phyloP scores from a whole-genome alignment of 2,888 invertebrate species.

The Chydorus sphaericus region DNA sequence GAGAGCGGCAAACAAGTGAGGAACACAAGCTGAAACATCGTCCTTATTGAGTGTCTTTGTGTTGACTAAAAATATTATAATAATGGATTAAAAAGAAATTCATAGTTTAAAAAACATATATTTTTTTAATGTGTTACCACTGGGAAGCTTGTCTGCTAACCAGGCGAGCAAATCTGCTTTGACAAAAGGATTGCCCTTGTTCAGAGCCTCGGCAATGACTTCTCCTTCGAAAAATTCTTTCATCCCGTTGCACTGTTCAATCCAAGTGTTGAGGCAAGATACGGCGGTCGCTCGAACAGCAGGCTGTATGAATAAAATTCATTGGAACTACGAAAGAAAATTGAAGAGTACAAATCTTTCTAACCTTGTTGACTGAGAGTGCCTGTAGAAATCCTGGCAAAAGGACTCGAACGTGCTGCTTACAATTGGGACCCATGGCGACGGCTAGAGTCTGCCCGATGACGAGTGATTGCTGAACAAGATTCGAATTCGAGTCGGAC shows the following conservation, averaged over 20 bases:
- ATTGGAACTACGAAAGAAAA: not conserved
- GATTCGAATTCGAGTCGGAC: constrained; percentile 80
- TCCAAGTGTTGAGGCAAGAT: constrained; percentile 72
- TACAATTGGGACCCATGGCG: constrained; percentile 68
- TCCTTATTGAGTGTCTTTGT: constrained; percentile 60
- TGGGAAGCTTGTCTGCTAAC: constrained; percentile 66
- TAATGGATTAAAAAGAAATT: not conserved
- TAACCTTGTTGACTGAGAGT: constrained; percentile 53
- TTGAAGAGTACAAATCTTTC: constrained; percentile 9
- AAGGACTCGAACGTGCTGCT: constrained; percentile 59
- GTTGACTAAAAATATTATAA: constrained; percentile 29
- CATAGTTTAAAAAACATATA: constrained; percentile 11
- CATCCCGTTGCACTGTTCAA: constrained; percentile 56
- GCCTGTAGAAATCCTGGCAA: constrained; percentile 65
- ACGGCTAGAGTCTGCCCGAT: constrained; percentile 67
- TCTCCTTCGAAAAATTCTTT: constrained; percentile 75
- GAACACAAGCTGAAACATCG: constrained; percentile 61
- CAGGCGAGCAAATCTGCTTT: constrained; percentile 69
- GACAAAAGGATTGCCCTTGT: constrained; percentile 66
- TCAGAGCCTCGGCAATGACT: constrained; percentile 74
- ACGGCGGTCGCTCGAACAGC: constrained; percentile 67
- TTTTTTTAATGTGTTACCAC: constrained; percentile 22
- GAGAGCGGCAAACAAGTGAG: constrained; percentile 60
- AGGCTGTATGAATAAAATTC: constrained; percentile 39
- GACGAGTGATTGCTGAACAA: constrained; percentile 66